Evolutionary conservation across 2,797 vertebrate species (phyloP).

Genomic region (Podarcis siculus): DNA sequence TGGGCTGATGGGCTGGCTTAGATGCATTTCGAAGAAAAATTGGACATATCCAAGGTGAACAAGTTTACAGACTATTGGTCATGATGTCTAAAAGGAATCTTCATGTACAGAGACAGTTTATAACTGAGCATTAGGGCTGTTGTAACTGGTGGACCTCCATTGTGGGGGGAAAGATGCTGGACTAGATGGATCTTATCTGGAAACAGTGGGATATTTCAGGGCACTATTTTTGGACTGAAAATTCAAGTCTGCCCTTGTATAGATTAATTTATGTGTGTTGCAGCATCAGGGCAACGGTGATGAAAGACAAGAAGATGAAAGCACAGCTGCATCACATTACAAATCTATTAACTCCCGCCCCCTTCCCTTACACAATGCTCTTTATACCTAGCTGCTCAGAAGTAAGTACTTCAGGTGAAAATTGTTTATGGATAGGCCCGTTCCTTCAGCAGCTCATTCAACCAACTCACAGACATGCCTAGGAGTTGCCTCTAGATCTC

Average conservation of each 20-base stretch:
- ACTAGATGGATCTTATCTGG: neutral
- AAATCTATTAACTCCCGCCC: neutral
- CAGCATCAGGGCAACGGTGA: slow-evolving; percentile 11
- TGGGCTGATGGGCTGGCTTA: too few species aligned
- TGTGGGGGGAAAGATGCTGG: neutral
- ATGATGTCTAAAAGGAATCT: too few species aligned
- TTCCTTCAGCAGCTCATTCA: neutral
- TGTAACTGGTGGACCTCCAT: too few species aligned
- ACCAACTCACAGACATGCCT: rapidly evolving
- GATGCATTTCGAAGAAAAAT: too few species aligned
- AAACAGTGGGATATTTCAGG: neutral
- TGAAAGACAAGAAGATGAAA: neutral
- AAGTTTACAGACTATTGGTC: too few species aligned
- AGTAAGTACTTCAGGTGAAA: neutral
- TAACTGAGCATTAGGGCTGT: too few species aligned
- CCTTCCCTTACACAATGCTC: neutral
- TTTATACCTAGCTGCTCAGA: neutral
- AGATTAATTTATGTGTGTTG: neutral
- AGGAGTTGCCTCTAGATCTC: neutral
- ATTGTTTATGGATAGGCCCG: neutral
- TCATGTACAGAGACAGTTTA: too few species aligned
- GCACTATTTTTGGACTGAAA: slow-evolving; percentile 1
- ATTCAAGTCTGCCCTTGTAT: neutral
- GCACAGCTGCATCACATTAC: neutral
- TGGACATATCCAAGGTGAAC: too few species aligned